A percentile compares a stretch with the other conserved stretches of the same genome.
Evolutionary conservation across 2,113 vertebrate genomes (phyloP).

Genomic region (Cyprinodon variegatus): DNA sequence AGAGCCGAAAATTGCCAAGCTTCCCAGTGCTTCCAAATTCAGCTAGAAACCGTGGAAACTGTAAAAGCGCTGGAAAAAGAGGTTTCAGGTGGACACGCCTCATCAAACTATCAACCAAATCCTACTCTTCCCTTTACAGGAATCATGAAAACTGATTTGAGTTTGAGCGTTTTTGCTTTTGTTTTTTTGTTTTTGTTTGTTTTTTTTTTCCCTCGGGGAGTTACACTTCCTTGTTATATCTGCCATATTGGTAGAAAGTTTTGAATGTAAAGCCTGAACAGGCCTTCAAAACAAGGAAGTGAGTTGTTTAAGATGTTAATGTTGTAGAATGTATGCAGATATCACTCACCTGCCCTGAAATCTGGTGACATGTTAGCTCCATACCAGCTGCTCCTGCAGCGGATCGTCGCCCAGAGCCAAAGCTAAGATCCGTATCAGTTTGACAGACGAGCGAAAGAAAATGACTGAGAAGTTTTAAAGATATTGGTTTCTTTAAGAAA

Average conservation of each 20-base stretch:
- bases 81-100: conserved; percentile 34
- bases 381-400: background rate
- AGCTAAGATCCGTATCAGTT: background rate
- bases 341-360: conserved; percentile 28
- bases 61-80: conserved; percentile 5
- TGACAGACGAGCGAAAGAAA: background rate
- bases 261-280: conserved; percentile 77
- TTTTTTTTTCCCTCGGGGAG: conserved; percentile 39
- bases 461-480: background rate
- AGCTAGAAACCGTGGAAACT: background rate
- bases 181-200: conserved; percentile 18
- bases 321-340: conserved; percentile 60
- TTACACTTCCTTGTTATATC: conserved; percentile 70
- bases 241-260: conserved; percentile 82
- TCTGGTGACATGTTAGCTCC: conserved; percentile 22
- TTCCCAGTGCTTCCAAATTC: conserved; percentile 23
- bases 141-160: conserved; percentile 18
- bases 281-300: conserved; percentile 65
- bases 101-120: conserved; percentile 46
- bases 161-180: conserved; percentile 19
- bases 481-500: background rate
- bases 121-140: conserved; percentile 24
- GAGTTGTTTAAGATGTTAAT: conserved; percentile 48
- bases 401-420: conserved; percentile 4
- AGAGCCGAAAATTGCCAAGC: conserved; percentile 35